Percentiles rank a stretch among this genome's conserved stretches.
Evolutionary conservation across 2,113 vertebrate species (phyloP).

Genomic region (Microtus montanus): DNA sequence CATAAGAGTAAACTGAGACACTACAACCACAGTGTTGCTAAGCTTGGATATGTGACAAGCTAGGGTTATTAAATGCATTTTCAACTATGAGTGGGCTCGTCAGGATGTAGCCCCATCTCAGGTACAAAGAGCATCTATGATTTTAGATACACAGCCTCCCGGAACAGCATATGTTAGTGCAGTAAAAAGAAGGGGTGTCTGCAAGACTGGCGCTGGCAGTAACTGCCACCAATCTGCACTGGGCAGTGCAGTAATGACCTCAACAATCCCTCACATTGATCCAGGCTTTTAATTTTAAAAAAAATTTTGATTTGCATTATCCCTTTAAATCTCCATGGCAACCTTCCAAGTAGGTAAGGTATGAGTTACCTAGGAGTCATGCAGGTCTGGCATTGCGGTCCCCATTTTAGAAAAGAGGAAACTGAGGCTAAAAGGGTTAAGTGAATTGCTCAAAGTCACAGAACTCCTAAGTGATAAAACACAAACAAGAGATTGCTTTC

Average conservation of each 20-base stretch:
- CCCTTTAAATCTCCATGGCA: conserved; percentile 62
- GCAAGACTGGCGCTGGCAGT: background rate
- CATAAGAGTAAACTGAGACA: background rate
- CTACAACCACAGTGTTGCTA: background rate
- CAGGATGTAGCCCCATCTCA: background rate
- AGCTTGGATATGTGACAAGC: background rate
- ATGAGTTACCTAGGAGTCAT: conserved; percentile 18
- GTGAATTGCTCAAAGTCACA: conserved; percentile 26
- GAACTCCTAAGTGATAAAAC: background rate
- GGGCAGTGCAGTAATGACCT: conserved; percentile 6
- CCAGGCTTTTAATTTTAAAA: conserved; percentile 62
- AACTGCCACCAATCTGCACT: conserved; percentile 39
- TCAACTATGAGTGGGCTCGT: background rate
- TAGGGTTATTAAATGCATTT: background rate
- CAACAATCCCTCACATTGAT: conserved; percentile 50
- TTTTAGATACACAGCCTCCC: background rate
- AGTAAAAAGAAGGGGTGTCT: background rate
- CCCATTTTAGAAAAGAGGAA: conserved; percentile 38
- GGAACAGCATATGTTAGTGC: conserved; percentile 13
- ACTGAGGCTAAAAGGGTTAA: conserved; percentile 41
- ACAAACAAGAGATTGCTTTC: background rate
- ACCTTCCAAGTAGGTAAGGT: conserved; percentile 32
- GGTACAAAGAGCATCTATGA: background rate
- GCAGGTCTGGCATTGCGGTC: background rate
- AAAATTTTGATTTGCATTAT: conserved; percentile 54